phyloP scores from a whole-genome alignment of 2,797 vertebrate genomes.

The Erethizon dorsatum region DNA sequence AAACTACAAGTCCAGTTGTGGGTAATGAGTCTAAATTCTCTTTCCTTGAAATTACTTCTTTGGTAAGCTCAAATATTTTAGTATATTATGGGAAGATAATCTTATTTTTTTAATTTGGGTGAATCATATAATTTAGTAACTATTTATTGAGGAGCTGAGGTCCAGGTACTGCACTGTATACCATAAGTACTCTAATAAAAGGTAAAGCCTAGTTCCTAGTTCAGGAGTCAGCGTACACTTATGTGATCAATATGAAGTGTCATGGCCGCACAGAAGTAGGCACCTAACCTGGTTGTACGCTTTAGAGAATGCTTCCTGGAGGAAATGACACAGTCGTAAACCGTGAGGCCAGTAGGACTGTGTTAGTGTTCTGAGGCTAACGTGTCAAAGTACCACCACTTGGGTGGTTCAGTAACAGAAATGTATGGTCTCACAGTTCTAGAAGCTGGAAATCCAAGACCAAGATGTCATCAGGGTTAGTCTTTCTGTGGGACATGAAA shows the following conservation, averaged over 20 bases:
- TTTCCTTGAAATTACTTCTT: not conserved
- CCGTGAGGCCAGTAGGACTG: not conserved
- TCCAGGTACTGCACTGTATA: not conserved
- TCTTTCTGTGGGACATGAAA: not conserved
- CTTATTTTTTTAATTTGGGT: not conserved
- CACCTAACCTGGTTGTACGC: not conserved
- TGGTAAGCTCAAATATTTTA: not conserved
- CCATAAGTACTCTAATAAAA: not conserved
- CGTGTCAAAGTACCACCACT: not conserved
- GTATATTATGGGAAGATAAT: not conserved
- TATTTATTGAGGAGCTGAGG: not conserved
- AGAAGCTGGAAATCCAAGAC: not conserved
- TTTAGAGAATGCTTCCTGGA: not conserved
- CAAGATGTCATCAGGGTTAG: not conserved
- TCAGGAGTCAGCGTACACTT: not conserved
- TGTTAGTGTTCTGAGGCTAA: not conserved
- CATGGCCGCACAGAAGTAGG: not conserved
- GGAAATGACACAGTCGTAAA: not conserved
- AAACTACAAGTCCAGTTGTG: not conserved
- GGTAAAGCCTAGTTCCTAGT: not conserved
- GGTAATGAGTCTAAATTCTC: not conserved
- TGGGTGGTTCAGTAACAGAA: not conserved
- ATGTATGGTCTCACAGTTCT: not conserved
- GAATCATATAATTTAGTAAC: not conserved
- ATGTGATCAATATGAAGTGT: not conserved